Conservation (phyloP, 2,113 vertebrate genomes). For the Cheirogaleus medius region DNA sequence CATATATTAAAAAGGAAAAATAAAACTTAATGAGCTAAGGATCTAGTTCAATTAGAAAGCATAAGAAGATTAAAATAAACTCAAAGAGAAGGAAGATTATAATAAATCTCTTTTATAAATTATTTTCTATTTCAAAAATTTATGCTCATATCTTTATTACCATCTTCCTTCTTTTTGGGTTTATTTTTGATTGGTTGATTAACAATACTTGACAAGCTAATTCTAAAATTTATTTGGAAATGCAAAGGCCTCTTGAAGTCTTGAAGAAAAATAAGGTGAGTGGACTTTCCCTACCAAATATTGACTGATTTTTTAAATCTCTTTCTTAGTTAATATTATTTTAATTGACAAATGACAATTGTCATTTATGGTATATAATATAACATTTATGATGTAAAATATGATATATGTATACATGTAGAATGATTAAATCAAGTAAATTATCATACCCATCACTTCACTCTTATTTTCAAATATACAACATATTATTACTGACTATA, state of each 20-base stretch:
- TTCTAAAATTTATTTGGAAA: background rate
- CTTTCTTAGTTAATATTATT: background rate
- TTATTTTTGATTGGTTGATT: background rate
- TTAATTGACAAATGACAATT: background rate
- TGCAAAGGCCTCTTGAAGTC: background rate
- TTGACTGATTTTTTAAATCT: background rate
- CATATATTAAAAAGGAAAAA: background rate
- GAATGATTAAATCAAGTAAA: background rate
- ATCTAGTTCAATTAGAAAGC: background rate
- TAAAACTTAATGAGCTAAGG: background rate
- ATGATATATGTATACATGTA: background rate
- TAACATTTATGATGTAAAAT: background rate
- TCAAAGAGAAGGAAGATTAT: background rate
- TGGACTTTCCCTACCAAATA: background rate
- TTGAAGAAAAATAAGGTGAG: background rate
- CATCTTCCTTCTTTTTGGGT: background rate
- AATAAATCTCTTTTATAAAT: background rate
- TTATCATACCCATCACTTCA: background rate
- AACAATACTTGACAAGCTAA: background rate
- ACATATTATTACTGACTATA: background rate
- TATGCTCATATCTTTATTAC: background rate
- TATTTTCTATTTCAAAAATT: no score
- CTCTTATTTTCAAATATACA: background rate
- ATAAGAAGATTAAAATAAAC: background rate
- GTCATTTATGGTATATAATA: background rate